Base-by-base conservation (phyloP, 2,888 invertebrate species). In the Trissolcus japonicus region DNA sequence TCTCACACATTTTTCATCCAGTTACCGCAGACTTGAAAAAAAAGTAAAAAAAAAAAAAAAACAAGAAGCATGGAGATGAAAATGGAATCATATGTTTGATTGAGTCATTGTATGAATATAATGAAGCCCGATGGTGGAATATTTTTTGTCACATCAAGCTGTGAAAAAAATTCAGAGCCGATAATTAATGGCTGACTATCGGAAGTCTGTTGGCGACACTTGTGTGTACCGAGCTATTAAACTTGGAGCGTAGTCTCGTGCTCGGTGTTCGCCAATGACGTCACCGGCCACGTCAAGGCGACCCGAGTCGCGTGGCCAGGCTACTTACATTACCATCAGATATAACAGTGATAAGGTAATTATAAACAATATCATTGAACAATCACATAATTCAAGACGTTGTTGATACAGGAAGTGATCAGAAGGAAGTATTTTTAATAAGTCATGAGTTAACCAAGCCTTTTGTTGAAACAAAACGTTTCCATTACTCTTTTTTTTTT, bases 221-320 rank as follows among this genome's bases (percentile, higher is more conserved):
- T 75, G 71, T 75, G 74, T 72, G 61, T 57, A 53, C 46, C 35
- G 48, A 61, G 74, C 62, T 61, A 75, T 78, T 71, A 75, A 78
- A 78, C 71, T 71, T 66, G 35, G 60, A 71, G 71, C 67, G 66
- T 19, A 60, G 71, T 75, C 75, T 71, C 67, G 67, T 67, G 59
- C 71, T 63, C 29, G 67, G 63, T 60, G 76, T 63, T 76, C 71
- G 61, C 65, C 66, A 75, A 53, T 79, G 79, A 79, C 76, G 76
- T 79, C 75, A 80, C n/a, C 60, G 61, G 61, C 79, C 77, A 76
- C 78, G 77, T 78, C 71, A 56, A 67, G 61, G 75, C 62, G 67
- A 73, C 68, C 63, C 62, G 59, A 80, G 74, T 72, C 68, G 71
- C 76, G 76, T 72, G 75, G 71, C 61, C 40, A 56, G n/a, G 65